These are phyloP conservation scores for Ciona savignyi DNA, from an alignment of 23 tunicate genomes.

Conservation along the genomic window DNA sequence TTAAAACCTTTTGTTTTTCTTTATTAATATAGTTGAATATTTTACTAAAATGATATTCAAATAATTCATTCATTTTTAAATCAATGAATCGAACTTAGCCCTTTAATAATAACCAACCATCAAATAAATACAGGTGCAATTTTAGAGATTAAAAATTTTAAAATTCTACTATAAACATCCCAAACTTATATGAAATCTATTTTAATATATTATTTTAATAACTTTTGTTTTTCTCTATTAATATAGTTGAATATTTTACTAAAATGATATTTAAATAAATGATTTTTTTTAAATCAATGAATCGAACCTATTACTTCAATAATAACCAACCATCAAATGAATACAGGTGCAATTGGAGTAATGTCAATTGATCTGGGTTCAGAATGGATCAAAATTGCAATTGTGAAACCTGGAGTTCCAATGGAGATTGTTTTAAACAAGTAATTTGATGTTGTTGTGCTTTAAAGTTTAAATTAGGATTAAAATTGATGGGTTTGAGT, in stretches of 20 bases:
- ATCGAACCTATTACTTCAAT: too few species aligned
- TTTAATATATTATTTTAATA: too few species aligned
- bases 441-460: conserved; percentile 9
- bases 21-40: neutral
- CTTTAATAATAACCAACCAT: too few species aligned
- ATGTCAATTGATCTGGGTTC: conserved; percentile 97
- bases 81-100: too few species aligned
- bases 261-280: neutral
- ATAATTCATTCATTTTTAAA: neutral
- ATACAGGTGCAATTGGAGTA: conserved; percentile 73
- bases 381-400: conserved; percentile 98
- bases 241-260: neutral
- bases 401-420: conserved; percentile 99
- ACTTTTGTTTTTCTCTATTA: neutral
- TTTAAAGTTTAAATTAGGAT: too few species aligned
- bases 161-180: too few species aligned
- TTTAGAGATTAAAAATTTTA: too few species aligned
- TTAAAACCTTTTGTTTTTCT: neutral
- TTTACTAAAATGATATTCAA: neutral
- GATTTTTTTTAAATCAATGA: neutral
- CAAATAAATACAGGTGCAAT: too few species aligned
- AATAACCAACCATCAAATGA: too few species aligned
- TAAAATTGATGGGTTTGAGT: too few species aligned
- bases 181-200: too few species aligned
- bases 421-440: conserved; percentile 99